Evolutionary conservation across 2,113 vertebrate species (phyloP), one percentile per base, ranked within the genome.

Genomic region (Toxotes chatareus): DNA sequence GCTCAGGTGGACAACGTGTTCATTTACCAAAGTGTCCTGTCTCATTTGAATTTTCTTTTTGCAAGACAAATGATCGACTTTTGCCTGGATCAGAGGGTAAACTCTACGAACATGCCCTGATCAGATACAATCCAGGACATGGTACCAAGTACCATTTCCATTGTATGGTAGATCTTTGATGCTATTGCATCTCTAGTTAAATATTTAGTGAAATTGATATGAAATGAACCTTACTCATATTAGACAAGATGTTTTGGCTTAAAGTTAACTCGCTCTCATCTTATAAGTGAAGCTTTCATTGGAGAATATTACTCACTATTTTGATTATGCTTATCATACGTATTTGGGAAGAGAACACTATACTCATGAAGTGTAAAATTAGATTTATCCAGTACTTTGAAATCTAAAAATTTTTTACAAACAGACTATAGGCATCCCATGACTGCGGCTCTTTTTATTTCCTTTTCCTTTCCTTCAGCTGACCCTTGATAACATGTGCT

Each of bases 1-100:
- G 4, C 1, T 70, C 38, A 21, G 4, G 38, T 19, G 13, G 21
- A n/a, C 38, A 46, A 2, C 3, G 1, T n/a, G 3, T 8, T 51
- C 5, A 49, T 53, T 67, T 1, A 4, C 19, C 1, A 64, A 42
- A 23, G 32, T 49, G 1, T 11, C 1, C 7, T 21, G 38, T 60
- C 7, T 42, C 6, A 83, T 88, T 83, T 86, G 61, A 70, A 83
- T 92, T 55, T 17, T 1, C 14, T 3, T 32, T 91, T 91, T 90
- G 84, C 76, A 86, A 90, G 42, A 57, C 81, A 90, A 88, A 86
- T 89, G 51, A 72, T 55, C 0, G 0, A 2, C 12, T 34, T 7
- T 10, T 0, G 0, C 32, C 27, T 19, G 19, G 27, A 63, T 47
- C 11, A 73, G 32, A 74, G n/a, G 2, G 9, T 4, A 13, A 27